Base-by-base conservation (phyloP, 2,797 vertebrate genomes). In the Mus caroli region DNA sequence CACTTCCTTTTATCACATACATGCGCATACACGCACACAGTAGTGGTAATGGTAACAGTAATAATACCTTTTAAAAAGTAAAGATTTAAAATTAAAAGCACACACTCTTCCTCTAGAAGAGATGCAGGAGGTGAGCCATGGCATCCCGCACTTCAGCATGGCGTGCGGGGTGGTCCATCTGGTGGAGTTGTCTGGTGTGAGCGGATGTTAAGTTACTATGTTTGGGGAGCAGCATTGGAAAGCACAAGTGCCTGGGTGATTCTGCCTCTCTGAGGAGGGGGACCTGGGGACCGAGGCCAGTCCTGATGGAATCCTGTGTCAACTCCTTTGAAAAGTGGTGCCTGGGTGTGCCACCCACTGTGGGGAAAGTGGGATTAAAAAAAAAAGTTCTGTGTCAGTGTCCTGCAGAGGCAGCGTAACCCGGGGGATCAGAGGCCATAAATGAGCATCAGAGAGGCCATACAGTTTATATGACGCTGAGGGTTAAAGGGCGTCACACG, bases 241-340 rank as follows among this genome's bases (percentile, higher is more conserved):
- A 86, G 80, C 43, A 79, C 11, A 84, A 54, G 37, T 87, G 52
- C 86, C 50, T 52, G 71, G 84, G 62, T 87, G 67, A 84, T 92
- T 96, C 60, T 82, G 50, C 60, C 64, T 77, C 58, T 97, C 64
- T 77, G 46, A n/a, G 62, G 83, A 22, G 58, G 56, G 80, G 82
- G 75, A n/a, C 17, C 34, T 14, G n/a, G 54, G 50, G 85, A 20
- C 7, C 1, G 78, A 43, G 46, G 50, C 80, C 67, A 83, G 46
- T 46, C 46, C 24, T 87, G 10, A 28, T 75, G 64, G 43, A 52
- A 56, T 83, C 64, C 54, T 91, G n/a, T 54, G 34, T 88, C 22
- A 4, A 34, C 22, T 83, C 43, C 28, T 90, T 79, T 79, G 24
- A n/a, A 31, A 83, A 69, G 22, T 46, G 6, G 17, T 67, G 22